These are phyloP conservation scores for Nestor notabilis DNA, from an alignment of 2,113 vertebrate genomes.

Conservation along the genomic window DNA sequence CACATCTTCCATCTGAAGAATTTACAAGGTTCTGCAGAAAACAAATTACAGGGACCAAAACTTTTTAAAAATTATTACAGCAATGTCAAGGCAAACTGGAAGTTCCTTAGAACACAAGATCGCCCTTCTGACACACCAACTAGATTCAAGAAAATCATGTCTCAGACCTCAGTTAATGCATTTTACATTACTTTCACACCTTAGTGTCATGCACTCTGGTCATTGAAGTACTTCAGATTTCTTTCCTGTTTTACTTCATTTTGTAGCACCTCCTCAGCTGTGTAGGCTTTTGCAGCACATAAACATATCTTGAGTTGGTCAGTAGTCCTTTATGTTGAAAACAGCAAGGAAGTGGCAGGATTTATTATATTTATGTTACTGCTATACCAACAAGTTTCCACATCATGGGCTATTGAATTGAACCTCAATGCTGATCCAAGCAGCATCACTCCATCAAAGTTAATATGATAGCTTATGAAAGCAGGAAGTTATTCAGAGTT, in stretches of 20 bases:
- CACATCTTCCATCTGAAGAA: background rate
- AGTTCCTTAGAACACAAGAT: background rate
- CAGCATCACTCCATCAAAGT: background rate
- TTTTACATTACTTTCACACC: slow-evolving; percentile 2
- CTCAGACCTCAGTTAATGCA: background rate
- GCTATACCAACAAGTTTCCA: background rate
- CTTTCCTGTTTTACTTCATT: background rate
- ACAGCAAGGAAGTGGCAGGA: background rate
- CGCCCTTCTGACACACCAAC: background rate
- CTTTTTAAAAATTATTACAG: background rate
- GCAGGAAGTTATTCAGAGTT: background rate
- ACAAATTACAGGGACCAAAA: fast-evolving
- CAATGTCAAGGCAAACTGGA: background rate
- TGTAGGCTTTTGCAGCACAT: background rate
- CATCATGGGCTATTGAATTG: background rate
- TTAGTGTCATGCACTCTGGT: background rate
- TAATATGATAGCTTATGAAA: background rate
- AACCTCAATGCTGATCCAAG: background rate
- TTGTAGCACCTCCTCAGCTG: background rate
- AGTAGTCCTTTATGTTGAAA: background rate
- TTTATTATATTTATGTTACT: background rate
- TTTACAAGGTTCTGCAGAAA: background rate
- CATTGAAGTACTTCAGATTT: background rate
- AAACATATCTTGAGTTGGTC: background rate
- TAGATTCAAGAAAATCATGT: background rate